These are phyloP conservation scores for Hyphantria cunea DNA, from an alignment of 1,140 invertebrate species.

Conservation along the genomic window DNA sequence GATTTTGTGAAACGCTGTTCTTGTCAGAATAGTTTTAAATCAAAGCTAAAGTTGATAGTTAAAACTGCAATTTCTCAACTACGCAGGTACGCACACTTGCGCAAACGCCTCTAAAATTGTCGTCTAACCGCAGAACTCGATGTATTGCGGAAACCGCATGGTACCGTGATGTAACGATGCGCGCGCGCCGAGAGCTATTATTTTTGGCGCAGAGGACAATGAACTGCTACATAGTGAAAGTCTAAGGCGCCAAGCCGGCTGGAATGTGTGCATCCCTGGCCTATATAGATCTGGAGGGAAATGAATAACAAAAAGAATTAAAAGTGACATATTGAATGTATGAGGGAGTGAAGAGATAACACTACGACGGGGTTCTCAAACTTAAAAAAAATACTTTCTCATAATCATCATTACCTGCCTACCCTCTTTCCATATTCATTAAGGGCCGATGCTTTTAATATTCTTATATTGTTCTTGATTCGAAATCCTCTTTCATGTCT, in stretches of 20 bases:
- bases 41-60: background rate
- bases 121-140: slow-evolving; percentile 18
- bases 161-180: slow-evolving; percentile 25
- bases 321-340: too few species aligned
- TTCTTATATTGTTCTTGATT: too few species aligned
- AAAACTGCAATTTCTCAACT: background rate
- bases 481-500: too few species aligned
- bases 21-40: background rate
- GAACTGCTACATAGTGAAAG: slow-evolving; percentile 42
- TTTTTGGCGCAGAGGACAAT: slow-evolving; percentile 40
- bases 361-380: too few species aligned
- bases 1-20: too few species aligned
- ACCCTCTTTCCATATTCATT: too few species aligned
- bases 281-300: slow-evolving; percentile 13
- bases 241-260: slow-evolving; percentile 44
- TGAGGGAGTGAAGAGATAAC: too few species aligned
- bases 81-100: slow-evolving; percentile 11
- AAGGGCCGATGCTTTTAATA: too few species aligned
- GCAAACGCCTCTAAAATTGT: slow-evolving; percentile 13
- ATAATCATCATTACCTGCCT: too few species aligned
- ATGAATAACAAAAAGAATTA: background rate
- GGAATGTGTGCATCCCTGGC: slow-evolving; percentile 29
- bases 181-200: slow-evolving; percentile 32
- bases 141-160: slow-evolving; percentile 28
- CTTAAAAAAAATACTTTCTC: too few species aligned